These are phyloP conservation scores for Baronia brevicornis DNA, from an alignment of 2,888 invertebrate genomes.

Conservation along the genomic window DNA sequence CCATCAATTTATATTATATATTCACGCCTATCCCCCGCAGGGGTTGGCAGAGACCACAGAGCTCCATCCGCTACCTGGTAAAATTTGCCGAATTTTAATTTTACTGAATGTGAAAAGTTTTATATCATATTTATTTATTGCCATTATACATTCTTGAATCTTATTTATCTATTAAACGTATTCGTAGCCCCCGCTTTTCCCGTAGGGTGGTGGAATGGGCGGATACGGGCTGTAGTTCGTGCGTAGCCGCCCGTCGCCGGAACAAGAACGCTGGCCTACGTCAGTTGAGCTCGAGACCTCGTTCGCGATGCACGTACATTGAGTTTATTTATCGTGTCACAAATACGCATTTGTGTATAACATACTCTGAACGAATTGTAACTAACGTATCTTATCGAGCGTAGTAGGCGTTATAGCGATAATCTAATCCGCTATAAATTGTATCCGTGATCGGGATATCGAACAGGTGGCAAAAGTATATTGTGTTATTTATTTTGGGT, in stretches of 20 bases:
- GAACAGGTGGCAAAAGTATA: constrained; percentile 55
- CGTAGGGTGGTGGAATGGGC: constrained; percentile 62
- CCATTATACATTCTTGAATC: too few species aligned
- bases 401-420: constrained; percentile 7
- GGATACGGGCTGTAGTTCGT: constrained; percentile 51
- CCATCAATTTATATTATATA: too few species aligned
- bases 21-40: too few species aligned
- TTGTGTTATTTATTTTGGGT: constrained; percentile 50
- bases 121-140: too few species aligned
- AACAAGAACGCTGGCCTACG: constrained; percentile 40
- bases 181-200: constrained; percentile 51
- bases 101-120: too few species aligned
- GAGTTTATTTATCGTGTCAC: constrained; percentile 17
- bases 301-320: constrained; percentile 32
- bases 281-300: constrained; percentile 49
- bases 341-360: constrained; percentile 16
- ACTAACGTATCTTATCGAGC: constrained; percentile 18
- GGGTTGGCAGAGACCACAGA: too few species aligned
- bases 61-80: too few species aligned
- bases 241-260: constrained; percentile 45
- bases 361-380: constrained; percentile 31
- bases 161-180: too few species aligned
- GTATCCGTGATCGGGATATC: constrained; percentile 22
- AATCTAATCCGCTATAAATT: constrained; percentile 23
- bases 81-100: too few species aligned